phyloP scores from a whole-genome alignment of 2,888 invertebrate species.

The Nemurella pictetii region DNA sequence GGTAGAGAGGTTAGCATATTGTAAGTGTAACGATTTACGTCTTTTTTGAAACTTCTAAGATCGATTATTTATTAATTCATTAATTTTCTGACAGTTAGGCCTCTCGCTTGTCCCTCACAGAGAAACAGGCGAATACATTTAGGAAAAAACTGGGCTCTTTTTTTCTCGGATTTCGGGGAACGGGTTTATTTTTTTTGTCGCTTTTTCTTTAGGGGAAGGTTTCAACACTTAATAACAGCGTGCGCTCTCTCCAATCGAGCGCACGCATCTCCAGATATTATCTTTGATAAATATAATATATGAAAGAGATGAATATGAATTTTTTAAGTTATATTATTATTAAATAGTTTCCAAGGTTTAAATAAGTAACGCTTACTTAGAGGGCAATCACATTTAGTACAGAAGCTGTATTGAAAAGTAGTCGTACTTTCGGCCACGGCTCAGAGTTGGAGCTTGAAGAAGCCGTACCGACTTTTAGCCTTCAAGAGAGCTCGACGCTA shows the following conservation, averaged over 20 bases:
- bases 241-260: not conserved
- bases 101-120: not conserved
- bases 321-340: not conserved
- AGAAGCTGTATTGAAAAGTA: not conserved
- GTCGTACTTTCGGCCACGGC: too few species aligned
- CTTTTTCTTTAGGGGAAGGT: not conserved
- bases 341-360: not conserved
- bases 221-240: not conserved
- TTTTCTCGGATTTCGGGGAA: not conserved
- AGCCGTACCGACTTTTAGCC: too few species aligned
- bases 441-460: too few species aligned
- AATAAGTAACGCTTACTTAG: not conserved
- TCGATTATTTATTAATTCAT: slow-evolving; percentile 11
- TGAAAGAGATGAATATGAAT: not conserved
- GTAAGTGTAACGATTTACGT: slow-evolving; percentile 7
- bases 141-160: not conserved
- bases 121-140: not conserved
- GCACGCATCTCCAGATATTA: not conserved
- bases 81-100: slow-evolving; percentile 7
- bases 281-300: slow-evolving; percentile 1
- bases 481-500: too few species aligned
- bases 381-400: not conserved
- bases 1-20: not conserved
- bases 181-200: not conserved
- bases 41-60: slow-evolving; percentile 13